Conservation (phyloP, 2,113 vertebrate species). For the Xiphias gladius region DNA sequence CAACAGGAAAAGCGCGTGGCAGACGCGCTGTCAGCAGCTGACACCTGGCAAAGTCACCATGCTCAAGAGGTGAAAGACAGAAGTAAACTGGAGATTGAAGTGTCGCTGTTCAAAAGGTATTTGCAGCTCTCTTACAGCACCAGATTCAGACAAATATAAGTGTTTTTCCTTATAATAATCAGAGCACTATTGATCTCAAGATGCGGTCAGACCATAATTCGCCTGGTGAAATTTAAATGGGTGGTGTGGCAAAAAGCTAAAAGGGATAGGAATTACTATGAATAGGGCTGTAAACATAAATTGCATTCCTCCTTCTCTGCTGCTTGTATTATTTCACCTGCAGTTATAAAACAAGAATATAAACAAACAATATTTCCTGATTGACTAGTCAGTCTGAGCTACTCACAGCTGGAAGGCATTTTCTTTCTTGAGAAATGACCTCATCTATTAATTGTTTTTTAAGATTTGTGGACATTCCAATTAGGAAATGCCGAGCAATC, state of each 20-base stretch:
- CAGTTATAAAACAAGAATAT: no score
- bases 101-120: slow-evolving; percentile 89
- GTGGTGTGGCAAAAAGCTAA: not conserved
- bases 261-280: not conserved
- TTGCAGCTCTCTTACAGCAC: not conserved
- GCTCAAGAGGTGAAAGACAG: slow-evolving; percentile 88
- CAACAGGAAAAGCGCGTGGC: slow-evolving; percentile 86
- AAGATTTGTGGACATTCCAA: no score
- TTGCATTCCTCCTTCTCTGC: no score
- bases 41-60: slow-evolving; percentile 88
- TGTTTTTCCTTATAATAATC: not conserved
- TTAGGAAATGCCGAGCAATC: no score
- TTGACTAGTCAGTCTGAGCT: no score
- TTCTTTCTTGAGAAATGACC: no score
- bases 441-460: no score
- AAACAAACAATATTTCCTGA: no score
- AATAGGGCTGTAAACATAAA: no score
- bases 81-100: slow-evolving; percentile 87
- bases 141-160: not conserved
- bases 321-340: no score
- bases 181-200: not conserved
- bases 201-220: not conserved
- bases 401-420: no score
- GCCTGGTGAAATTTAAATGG: not conserved
- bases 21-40: slow-evolving; percentile 84